Evolutionary conservation across 1,140 invertebrate genomes (phyloP).

Genomic region (Drosophila teissieri): DNA sequence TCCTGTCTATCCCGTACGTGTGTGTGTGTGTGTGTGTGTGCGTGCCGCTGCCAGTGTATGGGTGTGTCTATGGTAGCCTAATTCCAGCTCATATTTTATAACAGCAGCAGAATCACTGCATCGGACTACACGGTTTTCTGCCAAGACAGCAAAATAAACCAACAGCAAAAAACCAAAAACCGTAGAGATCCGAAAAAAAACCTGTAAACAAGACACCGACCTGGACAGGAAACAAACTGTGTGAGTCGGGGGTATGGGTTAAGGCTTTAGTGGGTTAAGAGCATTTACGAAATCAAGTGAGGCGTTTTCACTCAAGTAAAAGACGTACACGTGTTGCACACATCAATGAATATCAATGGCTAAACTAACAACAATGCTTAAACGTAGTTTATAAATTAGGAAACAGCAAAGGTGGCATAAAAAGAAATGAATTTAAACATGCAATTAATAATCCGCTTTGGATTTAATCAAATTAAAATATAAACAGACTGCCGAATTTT

Average conservation of each 20-base stretch:
- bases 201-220: slow-evolving; percentile 49
- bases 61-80: slow-evolving; percentile 58
- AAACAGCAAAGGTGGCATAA: background rate
- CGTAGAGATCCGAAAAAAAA: slow-evolving; percentile 14
- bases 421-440: no score
- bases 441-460: slow-evolving; percentile 1
- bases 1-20: slow-evolving; percentile 16
- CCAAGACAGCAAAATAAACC: slow-evolving; percentile 45
- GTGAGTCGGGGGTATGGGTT: slow-evolving; percentile 20
- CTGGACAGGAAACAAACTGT: slow-evolving; percentile 48
- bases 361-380: background rate
- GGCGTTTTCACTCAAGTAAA: background rate
- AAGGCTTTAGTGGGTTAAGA: slow-evolving; percentile 14
- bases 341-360: background rate
- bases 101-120: slow-evolving; percentile 80
- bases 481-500: background rate
- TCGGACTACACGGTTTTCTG: slow-evolving; percentile 59
- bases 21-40: slow-evolving; percentile 39
- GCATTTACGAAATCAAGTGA: no score
- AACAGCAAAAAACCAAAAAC: slow-evolving; percentile 9
- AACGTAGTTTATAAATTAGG: background rate
- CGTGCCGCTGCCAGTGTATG: slow-evolving; percentile 20
- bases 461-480: background rate
- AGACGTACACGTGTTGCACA: background rate
- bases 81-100: slow-evolving; percentile 78